phyloP scores from a whole-genome alignment of 2,888 invertebrate species.

The Reticulitermes lucifugus region DNA sequence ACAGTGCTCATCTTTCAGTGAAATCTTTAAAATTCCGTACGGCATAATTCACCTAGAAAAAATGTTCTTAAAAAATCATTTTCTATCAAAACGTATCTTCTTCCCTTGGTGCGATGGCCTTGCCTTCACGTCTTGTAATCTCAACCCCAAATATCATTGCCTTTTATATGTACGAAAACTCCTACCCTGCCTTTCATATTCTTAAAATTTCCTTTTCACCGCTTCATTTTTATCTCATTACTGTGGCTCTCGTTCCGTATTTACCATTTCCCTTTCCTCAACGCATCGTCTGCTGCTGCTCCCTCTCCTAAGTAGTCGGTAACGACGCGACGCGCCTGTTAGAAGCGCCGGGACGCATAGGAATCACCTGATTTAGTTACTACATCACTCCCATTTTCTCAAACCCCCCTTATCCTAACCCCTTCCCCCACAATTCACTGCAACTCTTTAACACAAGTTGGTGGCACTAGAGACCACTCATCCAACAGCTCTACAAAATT shows the following conservation, averaged over 20 bases:
- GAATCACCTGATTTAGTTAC: slow-evolving; percentile 58
- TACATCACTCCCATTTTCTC: background rate
- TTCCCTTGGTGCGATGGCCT: no score
- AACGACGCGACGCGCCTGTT: slow-evolving; percentile 57
- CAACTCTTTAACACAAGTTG: slow-evolving; percentile 16
- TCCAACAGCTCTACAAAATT: slow-evolving; percentile 2
- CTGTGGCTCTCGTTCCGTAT: slow-evolving; percentile 8
- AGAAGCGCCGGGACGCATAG: slow-evolving; percentile 57
- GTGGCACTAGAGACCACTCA: background rate
- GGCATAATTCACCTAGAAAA: no score
- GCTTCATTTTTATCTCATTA: slow-evolving; percentile 16
- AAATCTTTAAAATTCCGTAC: no score
- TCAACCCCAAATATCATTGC: background rate
- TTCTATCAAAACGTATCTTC: no score
- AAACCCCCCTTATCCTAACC: background rate
- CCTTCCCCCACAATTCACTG: slow-evolving; percentile 5
- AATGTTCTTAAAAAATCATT: no score
- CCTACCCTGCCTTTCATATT: background rate
- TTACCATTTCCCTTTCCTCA: slow-evolving; percentile 29
- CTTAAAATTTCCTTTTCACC: background rate
- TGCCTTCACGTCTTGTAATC: background rate
- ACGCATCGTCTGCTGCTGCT: slow-evolving; percentile 55
- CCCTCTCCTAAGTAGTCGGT: slow-evolving; percentile 59
- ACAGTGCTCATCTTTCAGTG: no score
- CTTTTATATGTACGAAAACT: background rate